These are phyloP conservation scores for Oscheius onirici DNA, from an alignment of 2,888 invertebrate genomes.

Conservation along the genomic window DNA sequence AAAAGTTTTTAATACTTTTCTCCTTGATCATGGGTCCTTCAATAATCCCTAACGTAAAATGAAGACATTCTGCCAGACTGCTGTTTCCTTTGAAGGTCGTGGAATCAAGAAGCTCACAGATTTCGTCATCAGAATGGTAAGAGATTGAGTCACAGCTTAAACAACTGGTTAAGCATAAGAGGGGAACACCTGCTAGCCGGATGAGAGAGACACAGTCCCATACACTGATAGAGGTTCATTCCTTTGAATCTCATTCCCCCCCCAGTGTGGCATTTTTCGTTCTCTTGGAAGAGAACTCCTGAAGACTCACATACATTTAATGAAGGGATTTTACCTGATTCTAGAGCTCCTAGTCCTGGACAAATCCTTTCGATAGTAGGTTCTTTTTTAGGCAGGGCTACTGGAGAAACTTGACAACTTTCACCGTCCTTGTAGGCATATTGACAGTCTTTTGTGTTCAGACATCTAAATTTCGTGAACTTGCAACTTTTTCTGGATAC, in stretches of 20 bases:
- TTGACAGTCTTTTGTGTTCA: constrained; percentile 13
- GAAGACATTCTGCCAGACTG: neutral
- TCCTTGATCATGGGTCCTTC: neutral
- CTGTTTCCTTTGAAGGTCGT: neutral
- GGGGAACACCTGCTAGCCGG: constrained; percentile 41
- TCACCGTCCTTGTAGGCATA: constrained; percentile 3
- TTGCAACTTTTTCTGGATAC: neutral
- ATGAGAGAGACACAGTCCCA: constrained; percentile 48
- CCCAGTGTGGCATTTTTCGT: constrained; percentile 32
- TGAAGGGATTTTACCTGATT: constrained; percentile 5
- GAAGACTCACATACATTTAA: neutral
- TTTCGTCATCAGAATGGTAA: neutral
- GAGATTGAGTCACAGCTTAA: constrained; percentile 30
- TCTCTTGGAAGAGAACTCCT: constrained; percentile 48
- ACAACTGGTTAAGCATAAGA: neutral
- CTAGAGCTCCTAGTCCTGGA: constrained; percentile 14
- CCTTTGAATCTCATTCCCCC: constrained; percentile 26
- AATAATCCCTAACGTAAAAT: constrained; percentile 22
- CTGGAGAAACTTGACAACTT: constrained; percentile 8
- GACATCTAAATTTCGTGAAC: neutral
- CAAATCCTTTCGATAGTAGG: constrained; percentile 20
- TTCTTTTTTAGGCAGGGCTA: neutral
- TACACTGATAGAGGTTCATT: constrained; percentile 41
- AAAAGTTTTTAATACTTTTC: neutral
- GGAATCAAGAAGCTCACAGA: constrained; percentile 25